Percentiles rank a stretch among this genome's conserved stretches.
Evolutionary conservation across 2,888 invertebrate species (phyloP).

Genomic region (Latrodectus hesperus): DNA sequence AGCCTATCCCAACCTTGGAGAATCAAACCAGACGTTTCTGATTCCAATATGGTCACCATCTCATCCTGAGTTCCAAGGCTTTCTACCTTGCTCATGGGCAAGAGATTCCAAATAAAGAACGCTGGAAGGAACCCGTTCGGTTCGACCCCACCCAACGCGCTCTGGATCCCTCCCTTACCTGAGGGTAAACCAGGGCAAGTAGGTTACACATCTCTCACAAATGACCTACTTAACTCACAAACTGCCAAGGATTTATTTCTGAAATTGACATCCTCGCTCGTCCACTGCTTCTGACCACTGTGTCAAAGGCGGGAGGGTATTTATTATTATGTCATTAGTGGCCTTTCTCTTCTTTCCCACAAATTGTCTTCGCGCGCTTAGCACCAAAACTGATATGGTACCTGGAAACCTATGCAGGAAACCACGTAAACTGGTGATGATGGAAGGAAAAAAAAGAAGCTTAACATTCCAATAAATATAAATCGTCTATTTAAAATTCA

Average conservation of each 20-base stretch:
- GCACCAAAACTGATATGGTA: no score
- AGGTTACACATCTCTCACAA: slow-evolving; percentile 65
- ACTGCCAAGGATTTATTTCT: slow-evolving; percentile 59
- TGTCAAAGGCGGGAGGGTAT: slow-evolving; percentile 30
- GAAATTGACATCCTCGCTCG: slow-evolving; percentile 40
- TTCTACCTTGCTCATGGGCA: slow-evolving; percentile 40
- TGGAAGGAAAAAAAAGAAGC: no score
- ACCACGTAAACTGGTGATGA: no score
- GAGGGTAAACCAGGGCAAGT: slow-evolving; percentile 64
- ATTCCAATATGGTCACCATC: slow-evolving; percentile 64
- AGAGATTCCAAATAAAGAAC: slow-evolving; percentile 68
- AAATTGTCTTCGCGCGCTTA: no score
- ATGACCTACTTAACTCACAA: slow-evolving; percentile 60
- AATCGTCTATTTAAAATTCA: no score
- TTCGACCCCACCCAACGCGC: slow-evolving; percentile 42
- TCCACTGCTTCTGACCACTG: slow-evolving; percentile 33
- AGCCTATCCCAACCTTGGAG: slow-evolving; percentile 51
- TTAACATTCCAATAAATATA: no score
- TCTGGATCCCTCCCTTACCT: slow-evolving; percentile 62
- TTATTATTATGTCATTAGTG: slow-evolving; percentile 53
- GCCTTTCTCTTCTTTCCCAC: background rate
- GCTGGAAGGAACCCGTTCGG: slow-evolving; percentile 43
- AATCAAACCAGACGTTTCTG: slow-evolving; percentile 43
- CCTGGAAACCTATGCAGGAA: no score
- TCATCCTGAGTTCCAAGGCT: slow-evolving; percentile 58